Base-by-base conservation (phyloP, 1,140 invertebrate genomes). In the Atopsyche davidsoni region DNA sequence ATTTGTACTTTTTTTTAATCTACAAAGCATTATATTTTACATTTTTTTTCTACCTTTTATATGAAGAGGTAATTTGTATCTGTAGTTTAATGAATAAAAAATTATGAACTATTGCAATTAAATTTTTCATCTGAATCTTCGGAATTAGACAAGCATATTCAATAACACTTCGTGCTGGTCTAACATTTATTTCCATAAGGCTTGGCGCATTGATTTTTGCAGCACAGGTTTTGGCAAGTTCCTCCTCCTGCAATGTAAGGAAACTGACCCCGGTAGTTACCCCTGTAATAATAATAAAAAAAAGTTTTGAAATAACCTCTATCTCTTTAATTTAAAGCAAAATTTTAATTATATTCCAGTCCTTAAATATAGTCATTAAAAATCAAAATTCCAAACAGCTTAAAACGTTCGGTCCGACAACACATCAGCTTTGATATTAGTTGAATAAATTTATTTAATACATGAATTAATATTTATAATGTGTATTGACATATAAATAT, bases 171-270 rank as follows among this genome's bases (percentile, higher is more conserved):
- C n/a, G n/a, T 28, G 25, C 6, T 28, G n/a, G 25, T 28, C 25
- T 6, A 31, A 13, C 46, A 49, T 14, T 49, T 18, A 3, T 18
- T 31, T 49, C 46, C 46, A 31, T 49, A 49, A 17, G 31, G 35
- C 2, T 28, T 49, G 9, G 28, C 18, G 17, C 36, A 40, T n/a
- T 49, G 36, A 18, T 17, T 24, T 18, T 41, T 25, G 21, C 39
- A 49, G 25, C 46, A 49, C 11, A 40, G 39, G 2, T 49, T 28
- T 41, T 49, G 36, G 31, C 46, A 49, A n/a, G n/a, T n/a, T 17
- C 46, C 46, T 28, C 28, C 2, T 40, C 46, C 46, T 9, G 23
- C 41, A 0, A 1, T 19, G 25, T 49, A 49, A 3, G 46, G 46
- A 24, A 23, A 49, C 18, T 49, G 11, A 11, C 46, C 39, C 19